phyloP scores from a whole-genome alignment of 35 echinoderm and acorn worm species.

The Heliocidaris erythrogramma region DNA sequence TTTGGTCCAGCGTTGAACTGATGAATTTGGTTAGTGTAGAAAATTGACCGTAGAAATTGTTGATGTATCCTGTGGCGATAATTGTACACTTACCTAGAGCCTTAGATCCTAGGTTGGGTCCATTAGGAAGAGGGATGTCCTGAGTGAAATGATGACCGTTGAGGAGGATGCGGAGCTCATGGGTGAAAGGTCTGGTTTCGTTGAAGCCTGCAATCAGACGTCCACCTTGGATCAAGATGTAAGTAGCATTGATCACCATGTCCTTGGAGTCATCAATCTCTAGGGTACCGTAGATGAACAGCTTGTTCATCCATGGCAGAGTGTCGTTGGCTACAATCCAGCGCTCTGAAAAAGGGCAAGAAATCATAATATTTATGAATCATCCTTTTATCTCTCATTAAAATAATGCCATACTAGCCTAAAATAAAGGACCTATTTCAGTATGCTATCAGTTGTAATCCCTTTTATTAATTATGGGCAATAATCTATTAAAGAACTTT shows the following conservation, averaged over 20 bases:
- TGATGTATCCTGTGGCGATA: too few relatives aligned
- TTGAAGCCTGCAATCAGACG: constrained; percentile 67
- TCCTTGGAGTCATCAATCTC: constrained; percentile 75
- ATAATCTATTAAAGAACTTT: too few relatives aligned
- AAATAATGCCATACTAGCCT: too few relatives aligned
- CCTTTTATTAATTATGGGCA: too few relatives aligned
- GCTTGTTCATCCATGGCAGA: constrained; percentile 80
- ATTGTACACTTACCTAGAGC: constrained; percentile 73
- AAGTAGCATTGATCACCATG: constrained; percentile 73
- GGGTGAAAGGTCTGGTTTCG: constrained; percentile 70
- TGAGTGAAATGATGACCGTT: constrained; percentile 81
- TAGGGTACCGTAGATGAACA: constrained; percentile 90
- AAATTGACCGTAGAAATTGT: too few relatives aligned
- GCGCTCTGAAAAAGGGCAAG: constrained; percentile 39
- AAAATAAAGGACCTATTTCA: too few relatives aligned
- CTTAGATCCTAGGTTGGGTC: constrained; percentile 95
- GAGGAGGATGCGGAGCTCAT: constrained; percentile 67
- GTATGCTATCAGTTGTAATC: too few relatives aligned
- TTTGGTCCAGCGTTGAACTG: too few relatives aligned
- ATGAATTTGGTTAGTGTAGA: too few relatives aligned
- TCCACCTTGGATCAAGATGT: constrained; percentile 93
- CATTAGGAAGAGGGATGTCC: constrained; percentile 89
- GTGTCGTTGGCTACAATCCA: constrained; percentile 86
- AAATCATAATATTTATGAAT: background rate
- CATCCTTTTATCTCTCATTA: too few relatives aligned